These are phyloP conservation scores for Podargus strigoides DNA, from an alignment of 2,797 vertebrate genomes.

Conservation along the genomic window DNA sequence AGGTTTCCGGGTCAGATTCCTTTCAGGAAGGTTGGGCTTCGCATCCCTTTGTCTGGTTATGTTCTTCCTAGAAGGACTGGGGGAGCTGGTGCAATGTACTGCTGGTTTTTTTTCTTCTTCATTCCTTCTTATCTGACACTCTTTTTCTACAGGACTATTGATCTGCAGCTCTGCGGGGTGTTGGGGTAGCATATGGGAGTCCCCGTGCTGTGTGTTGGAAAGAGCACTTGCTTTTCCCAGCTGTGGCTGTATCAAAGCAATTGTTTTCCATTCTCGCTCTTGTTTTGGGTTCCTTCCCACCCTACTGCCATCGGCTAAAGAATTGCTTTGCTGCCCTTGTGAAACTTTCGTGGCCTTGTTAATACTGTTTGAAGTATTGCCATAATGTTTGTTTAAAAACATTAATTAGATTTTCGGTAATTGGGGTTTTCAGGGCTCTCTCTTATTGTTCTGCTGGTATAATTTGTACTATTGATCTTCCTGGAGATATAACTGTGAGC, in stretches of 20 bases:
- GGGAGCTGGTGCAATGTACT: not conserved
- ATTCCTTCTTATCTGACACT: not conserved
- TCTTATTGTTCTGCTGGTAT: not conserved
- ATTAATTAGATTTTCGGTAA: slow-evolving; percentile 32
- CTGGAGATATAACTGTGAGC: not conserved
- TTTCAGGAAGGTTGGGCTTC: not conserved
- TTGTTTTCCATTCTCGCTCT: not conserved
- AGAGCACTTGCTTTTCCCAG: not conserved
- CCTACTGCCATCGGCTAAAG: not conserved
- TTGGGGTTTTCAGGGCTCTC: slow-evolving; percentile 34
- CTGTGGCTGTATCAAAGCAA: not conserved
- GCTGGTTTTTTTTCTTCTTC: not conserved
- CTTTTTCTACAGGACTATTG: not conserved
- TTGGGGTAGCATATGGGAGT: not conserved
- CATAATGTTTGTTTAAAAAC: slow-evolving; percentile 38
- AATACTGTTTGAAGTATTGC: slow-evolving; percentile 8
- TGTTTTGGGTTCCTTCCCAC: slow-evolving; percentile 3
- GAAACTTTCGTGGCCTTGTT: not conserved
- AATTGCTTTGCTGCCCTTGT: not conserved
- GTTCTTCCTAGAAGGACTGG: not conserved
- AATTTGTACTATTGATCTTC: slow-evolving; percentile 49
- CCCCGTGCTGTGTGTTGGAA: not conserved
- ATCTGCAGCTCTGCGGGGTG: slow-evolving; percentile 14
- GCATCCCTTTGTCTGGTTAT: not conserved
- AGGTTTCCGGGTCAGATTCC: not conserved